Conservation (phyloP, 2,113 vertebrate species). For the Miniopterus natalensis region DNA sequence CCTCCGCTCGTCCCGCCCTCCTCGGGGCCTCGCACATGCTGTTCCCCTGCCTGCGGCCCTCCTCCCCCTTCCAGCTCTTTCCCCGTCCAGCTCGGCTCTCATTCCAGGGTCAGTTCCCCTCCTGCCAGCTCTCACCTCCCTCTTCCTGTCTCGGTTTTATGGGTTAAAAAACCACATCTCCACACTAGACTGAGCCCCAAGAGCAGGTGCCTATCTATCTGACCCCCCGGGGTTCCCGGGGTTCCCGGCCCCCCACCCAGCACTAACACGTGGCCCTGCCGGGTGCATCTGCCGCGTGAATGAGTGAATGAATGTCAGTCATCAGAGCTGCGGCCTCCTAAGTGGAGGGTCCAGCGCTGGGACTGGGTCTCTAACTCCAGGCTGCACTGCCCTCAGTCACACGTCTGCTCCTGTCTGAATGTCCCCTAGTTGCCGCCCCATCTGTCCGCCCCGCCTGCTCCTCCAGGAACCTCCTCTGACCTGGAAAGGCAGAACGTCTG, state of each 20-base stretch:
- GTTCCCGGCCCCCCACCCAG: background rate
- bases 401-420: rapidly evolving
- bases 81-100: background rate
- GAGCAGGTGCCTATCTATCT: background rate
- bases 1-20: background rate
- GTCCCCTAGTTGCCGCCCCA: background rate
- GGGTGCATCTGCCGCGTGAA: background rate
- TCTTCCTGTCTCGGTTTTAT: background rate
- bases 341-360: rapidly evolving
- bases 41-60: background rate
- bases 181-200: rapidly evolving
- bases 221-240: background rate
- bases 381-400: rapidly evolving
- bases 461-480: background rate
- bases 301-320: rapidly evolving
- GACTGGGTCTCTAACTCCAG: rapidly evolving
- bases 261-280: rapidly evolving
- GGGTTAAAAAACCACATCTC: background rate
- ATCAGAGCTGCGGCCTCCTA: background rate
- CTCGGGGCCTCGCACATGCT: background rate
- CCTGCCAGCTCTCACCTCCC: background rate
- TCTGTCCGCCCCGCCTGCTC: background rate
- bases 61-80: background rate
- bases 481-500: background rate
- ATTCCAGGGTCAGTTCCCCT: background rate